These are phyloP conservation scores for Strigops habroptila DNA, from an alignment of 2,113 vertebrate species.

Conservation along the genomic window DNA sequence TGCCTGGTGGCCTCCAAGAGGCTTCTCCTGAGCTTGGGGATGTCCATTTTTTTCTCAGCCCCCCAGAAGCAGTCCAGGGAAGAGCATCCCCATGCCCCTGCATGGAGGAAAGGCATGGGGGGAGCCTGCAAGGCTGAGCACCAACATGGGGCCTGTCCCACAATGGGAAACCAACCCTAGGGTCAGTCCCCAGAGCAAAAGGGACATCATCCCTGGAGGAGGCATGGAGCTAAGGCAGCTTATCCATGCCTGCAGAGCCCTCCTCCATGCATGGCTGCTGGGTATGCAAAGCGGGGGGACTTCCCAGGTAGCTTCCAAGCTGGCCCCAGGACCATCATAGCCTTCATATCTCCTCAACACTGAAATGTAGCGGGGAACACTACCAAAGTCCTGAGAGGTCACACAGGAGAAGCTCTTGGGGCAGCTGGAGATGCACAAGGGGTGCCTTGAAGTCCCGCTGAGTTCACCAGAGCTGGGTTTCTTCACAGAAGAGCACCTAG, in stretches of 20 bases:
- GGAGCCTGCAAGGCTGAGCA: not conserved
- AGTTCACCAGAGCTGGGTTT: not conserved
- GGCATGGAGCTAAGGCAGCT: not conserved
- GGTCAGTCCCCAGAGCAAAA: accelerated
- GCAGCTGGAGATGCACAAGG: not conserved
- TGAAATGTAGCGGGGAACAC: accelerated
- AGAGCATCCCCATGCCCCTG: accelerated
- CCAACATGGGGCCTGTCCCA: not conserved
- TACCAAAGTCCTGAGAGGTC: not conserved
- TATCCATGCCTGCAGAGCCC: accelerated
- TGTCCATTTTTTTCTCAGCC: accelerated
- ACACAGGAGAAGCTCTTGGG: not conserved
- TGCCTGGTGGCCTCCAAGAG: not conserved
- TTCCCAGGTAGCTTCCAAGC: not conserved
- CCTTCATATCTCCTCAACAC: not conserved
- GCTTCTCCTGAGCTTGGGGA: not conserved
- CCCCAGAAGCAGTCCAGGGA: not conserved
- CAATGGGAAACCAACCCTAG: not conserved
- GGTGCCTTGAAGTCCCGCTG: not conserved
- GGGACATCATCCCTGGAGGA: not conserved
- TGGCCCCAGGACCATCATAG: not conserved
- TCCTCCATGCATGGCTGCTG: not conserved
- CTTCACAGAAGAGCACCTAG: not conserved
- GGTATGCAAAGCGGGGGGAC: accelerated
- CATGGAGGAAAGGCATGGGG: accelerated